These are phyloP conservation scores for Megalops cyprinoides DNA, from an alignment of 2,797 vertebrate species.

Conservation along the genomic window DNA sequence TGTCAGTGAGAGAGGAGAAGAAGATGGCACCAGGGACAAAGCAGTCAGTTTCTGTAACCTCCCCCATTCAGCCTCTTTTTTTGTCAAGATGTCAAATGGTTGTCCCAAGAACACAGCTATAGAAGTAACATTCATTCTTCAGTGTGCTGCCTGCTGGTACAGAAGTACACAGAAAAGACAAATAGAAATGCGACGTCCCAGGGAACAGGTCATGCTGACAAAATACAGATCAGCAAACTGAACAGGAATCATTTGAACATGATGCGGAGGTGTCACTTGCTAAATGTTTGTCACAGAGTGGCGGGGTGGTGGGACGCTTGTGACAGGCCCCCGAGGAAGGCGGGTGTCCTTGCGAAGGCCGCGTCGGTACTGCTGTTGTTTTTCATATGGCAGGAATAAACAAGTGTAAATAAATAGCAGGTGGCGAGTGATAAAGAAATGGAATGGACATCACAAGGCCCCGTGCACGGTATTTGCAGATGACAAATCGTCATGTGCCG, in stretches of 20 bases:
- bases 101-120: neutral
- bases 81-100: neutral
- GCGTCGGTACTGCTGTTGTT: too few relatives aligned
- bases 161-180: neutral
- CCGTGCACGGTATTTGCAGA: neutral
- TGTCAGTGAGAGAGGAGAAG: too few relatives aligned
- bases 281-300: too few relatives aligned
- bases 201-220: neutral
- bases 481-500: neutral
- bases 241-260: neutral
- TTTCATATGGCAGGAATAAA: too few relatives aligned
- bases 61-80: neutral
- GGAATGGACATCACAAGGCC: neutral
- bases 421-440: neutral
- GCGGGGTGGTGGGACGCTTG: too few relatives aligned
- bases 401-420: too few relatives aligned
- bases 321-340: too few relatives aligned
- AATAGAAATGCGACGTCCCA: neutral
- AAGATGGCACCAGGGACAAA: neutral
- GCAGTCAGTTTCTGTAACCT: neutral
- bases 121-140: neutral
- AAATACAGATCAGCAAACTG: neutral
- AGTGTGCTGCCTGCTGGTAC: neutral
- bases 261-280: neutral
- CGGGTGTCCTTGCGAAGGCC: too few relatives aligned